Percentiles rank a stretch among this genome's conserved stretches.
Conservation (phyloP, 2,797 vertebrate genomes). For the Choloepus didactylus region DNA sequence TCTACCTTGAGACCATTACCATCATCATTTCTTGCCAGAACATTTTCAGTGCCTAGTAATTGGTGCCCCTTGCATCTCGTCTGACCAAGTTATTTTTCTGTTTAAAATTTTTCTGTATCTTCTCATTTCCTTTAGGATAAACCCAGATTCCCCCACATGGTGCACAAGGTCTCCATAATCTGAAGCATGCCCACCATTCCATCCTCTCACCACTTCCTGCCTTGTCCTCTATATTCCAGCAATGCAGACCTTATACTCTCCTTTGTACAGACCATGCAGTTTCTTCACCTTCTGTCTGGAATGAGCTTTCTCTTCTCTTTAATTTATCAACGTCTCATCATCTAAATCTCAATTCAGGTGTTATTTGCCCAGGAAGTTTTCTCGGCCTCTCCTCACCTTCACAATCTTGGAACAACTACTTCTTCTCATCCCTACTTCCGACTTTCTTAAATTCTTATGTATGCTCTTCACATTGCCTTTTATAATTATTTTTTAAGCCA, state of each 20-base stretch:
- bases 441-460: not conserved
- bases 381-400: not conserved
- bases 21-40: not conserved
- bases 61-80: not conserved
- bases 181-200: not conserved
- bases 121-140: not conserved
- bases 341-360: not conserved
- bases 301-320: not conserved
- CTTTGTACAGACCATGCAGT: not conserved
- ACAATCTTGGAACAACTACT: not conserved
- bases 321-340: not conserved
- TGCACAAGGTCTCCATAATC: not conserved
- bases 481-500: not conserved
- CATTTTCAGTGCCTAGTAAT: not conserved
- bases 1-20: not conserved
- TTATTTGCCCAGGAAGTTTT: not conserved
- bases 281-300: not conserved
- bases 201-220: not conserved
- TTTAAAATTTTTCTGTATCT: not conserved
- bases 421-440: not conserved
- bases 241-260: not conserved
- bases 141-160: not conserved
- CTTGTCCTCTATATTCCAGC: not conserved
- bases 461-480: not conserved
- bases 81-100: not conserved